Percentiles rank a stretch among this genome's conserved stretches.
phyloP scores from a whole-genome alignment of 2,888 invertebrate genomes.

The Pollenia griseotomentosa region DNA sequence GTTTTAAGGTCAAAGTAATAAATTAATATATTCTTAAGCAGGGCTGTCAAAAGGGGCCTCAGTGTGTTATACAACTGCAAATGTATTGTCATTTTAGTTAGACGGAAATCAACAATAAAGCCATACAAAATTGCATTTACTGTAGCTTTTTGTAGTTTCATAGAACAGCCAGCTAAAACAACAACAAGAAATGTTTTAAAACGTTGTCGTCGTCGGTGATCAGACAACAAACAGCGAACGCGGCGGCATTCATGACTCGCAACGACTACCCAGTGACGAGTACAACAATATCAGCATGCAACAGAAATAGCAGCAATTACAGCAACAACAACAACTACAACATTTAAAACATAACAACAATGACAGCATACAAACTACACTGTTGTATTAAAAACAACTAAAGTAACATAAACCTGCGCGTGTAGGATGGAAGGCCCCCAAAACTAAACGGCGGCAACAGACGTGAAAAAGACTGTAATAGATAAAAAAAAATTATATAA shows the following conservation, averaged over 20 bases:
- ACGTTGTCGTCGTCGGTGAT: conserved; percentile 33
- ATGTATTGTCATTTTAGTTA: background rate
- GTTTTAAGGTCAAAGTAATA: background rate
- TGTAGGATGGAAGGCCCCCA: conserved; percentile 48
- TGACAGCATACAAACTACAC: conserved; percentile 37
- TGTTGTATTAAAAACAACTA: background rate
- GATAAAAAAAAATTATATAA: conserved; percentile 2
- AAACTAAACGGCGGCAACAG: conserved; percentile 38
- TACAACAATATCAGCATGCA: conserved; percentile 16
- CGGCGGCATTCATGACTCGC: conserved; percentile 32
- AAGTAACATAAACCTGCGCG: conserved; percentile 49
- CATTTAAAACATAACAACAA: conserved; percentile 17
- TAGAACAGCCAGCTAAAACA: background rate
- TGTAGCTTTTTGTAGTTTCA: conserved; percentile 12
- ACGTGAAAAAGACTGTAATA: conserved; percentile 36
- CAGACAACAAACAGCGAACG: conserved; percentile 51
- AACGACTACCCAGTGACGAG: conserved; percentile 15
- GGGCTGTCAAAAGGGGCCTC: background rate
- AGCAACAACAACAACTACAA: conserved; percentile 9
- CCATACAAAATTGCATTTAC: background rate
- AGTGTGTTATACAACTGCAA: background rate
- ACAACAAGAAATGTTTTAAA: background rate
- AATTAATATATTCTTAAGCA: background rate
- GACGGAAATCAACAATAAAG: conserved; percentile 31
- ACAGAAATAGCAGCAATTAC: background rate